Conservation (phyloP, 2,797 vertebrate species). For the Pangasius larnaudii region DNA sequence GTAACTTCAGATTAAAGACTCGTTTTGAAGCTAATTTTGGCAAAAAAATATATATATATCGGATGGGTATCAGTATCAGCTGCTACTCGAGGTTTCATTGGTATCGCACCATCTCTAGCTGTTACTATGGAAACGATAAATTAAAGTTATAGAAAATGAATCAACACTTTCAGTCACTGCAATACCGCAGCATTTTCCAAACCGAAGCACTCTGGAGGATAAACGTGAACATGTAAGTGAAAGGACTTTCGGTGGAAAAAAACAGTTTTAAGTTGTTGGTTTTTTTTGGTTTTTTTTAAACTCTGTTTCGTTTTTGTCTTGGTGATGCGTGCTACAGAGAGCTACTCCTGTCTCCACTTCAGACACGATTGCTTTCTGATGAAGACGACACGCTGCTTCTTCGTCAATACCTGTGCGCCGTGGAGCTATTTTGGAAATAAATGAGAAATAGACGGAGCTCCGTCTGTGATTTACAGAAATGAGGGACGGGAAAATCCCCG, state of each 20-base stretch:
- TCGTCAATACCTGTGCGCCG: constrained; percentile 24
- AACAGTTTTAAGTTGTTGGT: background rate
- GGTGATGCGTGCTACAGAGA: constrained; percentile 2
- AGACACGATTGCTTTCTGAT: constrained; percentile 48
- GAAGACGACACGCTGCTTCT: constrained; percentile 28
- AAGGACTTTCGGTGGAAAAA: constrained; percentile 30
- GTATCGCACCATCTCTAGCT: background rate
- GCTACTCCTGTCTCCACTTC: constrained; percentile 27
- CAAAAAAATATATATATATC: no score
- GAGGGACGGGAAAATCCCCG: background rate
- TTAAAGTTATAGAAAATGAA: background rate
- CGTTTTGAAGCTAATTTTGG: no score
- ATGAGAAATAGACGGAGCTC: background rate
- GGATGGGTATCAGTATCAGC: background rate
- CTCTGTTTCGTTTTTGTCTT: constrained; percentile 24
- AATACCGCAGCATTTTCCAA: no score
- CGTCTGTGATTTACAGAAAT: background rate
- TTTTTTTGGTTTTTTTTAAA: constrained; percentile 17
- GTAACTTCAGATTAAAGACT: background rate
- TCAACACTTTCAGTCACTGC: background rate
- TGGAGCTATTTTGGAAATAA: constrained; percentile 20
- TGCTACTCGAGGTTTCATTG: background rate
- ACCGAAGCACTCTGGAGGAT: background rate
- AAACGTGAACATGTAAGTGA: no score
- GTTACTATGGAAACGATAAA: background rate